A percentile compares a stretch with the other conserved stretches of the same genome.
phyloP scores from a whole-genome alignment of 1,140 invertebrate genomes.

The Drosophila busckii region DNA sequence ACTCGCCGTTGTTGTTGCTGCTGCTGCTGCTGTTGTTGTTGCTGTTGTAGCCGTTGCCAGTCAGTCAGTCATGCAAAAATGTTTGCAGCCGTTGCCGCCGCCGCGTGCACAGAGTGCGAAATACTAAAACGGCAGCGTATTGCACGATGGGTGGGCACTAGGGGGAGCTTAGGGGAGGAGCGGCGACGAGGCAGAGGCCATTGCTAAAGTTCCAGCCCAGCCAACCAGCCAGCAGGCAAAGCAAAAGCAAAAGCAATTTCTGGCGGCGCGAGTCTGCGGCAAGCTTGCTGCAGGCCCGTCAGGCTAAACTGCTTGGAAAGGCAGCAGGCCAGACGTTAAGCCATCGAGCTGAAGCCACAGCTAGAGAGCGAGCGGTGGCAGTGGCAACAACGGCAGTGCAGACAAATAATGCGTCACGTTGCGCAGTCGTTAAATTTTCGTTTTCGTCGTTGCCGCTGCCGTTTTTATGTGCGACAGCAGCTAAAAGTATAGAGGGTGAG shows the following conservation, averaged over 20 bases:
- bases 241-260: constrained; percentile 68
- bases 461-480: neutral
- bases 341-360: constrained; percentile 39
- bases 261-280: constrained; percentile 54
- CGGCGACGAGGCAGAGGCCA: constrained; percentile 4
- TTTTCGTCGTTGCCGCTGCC: constrained; percentile 49
- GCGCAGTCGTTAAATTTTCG: constrained; percentile 76
- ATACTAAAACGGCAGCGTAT: constrained; percentile 68
- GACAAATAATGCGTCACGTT: constrained; percentile 76
- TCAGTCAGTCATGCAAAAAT: constrained; percentile 75
- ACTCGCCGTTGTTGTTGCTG: constrained; percentile 50
- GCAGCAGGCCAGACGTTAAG: constrained; percentile 18
- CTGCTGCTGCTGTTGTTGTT: constrained; percentile 24
- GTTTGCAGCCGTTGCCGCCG: constrained; percentile 49
- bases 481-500: neutral
- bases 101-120: constrained; percentile 65
- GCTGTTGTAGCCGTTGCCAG: constrained; percentile 27
- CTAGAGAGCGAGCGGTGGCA: constrained; percentile 13
- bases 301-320: constrained; percentile 36
- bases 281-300: constrained; percentile 40
- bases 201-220: constrained; percentile 42
- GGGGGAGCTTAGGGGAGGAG: neutral
- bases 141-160: neutral
- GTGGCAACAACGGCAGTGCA: constrained; percentile 47
- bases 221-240: constrained; percentile 4